Evolutionary conservation across 2,888 invertebrate genomes (phyloP).

Genomic region (Dysmachus trigonus): DNA sequence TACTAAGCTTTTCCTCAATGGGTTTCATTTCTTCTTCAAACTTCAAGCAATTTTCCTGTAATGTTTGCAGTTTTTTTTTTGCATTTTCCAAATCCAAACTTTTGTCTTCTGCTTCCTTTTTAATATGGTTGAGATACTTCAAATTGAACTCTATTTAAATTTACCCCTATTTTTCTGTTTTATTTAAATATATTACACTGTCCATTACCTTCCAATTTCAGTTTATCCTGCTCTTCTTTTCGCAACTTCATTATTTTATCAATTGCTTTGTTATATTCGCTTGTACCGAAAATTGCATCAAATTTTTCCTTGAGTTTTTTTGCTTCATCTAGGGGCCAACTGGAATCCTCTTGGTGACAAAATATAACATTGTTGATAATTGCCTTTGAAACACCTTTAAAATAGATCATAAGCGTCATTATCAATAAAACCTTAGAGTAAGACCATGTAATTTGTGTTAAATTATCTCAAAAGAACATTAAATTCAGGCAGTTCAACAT

Average conservation of each 20-base stretch:
- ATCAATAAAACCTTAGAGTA: neutral
- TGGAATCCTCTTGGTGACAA: constrained; percentile 98
- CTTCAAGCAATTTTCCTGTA: constrained; percentile 69
- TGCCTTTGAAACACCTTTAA: constrained; percentile 83
- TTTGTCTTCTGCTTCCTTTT: constrained; percentile 71
- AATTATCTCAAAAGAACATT: neutral
- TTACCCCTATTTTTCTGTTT: neutral
- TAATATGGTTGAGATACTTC: constrained; percentile 67
- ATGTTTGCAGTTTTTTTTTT: constrained; percentile 70
- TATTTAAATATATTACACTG: neutral
- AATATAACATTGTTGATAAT: constrained; percentile 97
- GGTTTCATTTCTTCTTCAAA: constrained; percentile 69
- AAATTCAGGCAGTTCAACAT: too few species aligned
- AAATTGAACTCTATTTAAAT: constrained; percentile 66
- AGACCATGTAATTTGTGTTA: neutral
- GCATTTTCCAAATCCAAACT: constrained; percentile 69
- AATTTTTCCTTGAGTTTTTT: constrained; percentile 94
- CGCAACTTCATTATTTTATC: constrained; percentile 75
- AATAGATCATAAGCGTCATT: neutral
- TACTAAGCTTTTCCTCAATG: constrained; percentile 66
- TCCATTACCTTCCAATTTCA: constrained; percentile 68
- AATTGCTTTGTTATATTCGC: constrained; percentile 89
- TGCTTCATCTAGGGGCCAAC: constrained; percentile 95
- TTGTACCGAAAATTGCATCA: constrained; percentile 97
- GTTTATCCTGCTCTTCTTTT: constrained; percentile 68